A percentile compares a stretch with the other conserved stretches of the same genome.
These are phyloP conservation scores for Allacma fusca DNA, from an alignment of 2,888 invertebrate species.

Conservation along the genomic window DNA sequence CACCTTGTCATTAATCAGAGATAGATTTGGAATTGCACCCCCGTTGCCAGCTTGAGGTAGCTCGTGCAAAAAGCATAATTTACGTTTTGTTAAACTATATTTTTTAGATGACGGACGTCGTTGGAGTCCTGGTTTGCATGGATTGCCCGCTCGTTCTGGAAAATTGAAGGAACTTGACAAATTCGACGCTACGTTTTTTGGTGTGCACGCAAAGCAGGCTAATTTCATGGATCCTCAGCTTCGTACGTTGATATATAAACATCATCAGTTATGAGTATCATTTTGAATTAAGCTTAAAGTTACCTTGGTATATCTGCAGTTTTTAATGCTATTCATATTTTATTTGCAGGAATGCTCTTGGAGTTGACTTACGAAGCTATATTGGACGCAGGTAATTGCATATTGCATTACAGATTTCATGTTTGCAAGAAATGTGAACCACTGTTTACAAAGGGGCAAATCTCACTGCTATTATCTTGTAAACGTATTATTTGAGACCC, in stretches of 20 bases:
- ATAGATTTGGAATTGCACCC: background rate
- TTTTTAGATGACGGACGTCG: constrained; percentile 60
- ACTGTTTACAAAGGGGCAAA: no score
- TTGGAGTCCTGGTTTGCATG: constrained; percentile 55
- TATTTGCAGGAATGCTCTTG: constrained; percentile 74
- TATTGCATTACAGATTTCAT: no score
- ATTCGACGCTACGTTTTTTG: constrained; percentile 90
- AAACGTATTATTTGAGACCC: no score
- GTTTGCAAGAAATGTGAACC: background rate
- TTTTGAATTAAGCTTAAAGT: no score
- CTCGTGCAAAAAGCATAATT: background rate
- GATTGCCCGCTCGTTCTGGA: constrained; percentile 78
- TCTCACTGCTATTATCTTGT: no score
- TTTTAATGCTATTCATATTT: no score
- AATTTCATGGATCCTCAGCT: constrained; percentile 92
- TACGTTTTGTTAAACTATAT: constrained; percentile 49
- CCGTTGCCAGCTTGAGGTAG: background rate
- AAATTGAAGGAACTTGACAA: constrained; percentile 81
- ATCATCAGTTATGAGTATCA: no score
- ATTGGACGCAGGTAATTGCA: constrained; percentile 83
- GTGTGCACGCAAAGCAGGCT: constrained; percentile 82
- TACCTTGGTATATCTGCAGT: no score
- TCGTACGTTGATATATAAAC: constrained; percentile 59
- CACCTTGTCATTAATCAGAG: no score
- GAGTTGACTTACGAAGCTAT: constrained; percentile 93